phyloP scores from a whole-genome alignment of 2,888 invertebrate species.

The Malacosoma neustria region DNA sequence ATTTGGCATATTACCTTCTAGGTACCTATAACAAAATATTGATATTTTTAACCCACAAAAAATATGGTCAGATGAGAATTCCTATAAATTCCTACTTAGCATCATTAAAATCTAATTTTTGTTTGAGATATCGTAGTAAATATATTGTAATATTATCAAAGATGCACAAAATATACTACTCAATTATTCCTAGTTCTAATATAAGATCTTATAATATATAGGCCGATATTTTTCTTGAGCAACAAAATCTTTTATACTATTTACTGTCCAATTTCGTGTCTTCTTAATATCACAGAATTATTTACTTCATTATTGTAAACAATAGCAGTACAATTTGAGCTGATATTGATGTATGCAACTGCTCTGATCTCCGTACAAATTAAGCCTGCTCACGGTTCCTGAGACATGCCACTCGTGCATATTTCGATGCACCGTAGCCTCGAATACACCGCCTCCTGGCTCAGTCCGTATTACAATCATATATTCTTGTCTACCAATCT shows the following conservation, averaged over 20 bases:
- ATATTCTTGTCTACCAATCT: slow-evolving; percentile 73
- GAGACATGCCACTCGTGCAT: slow-evolving; percentile 60
- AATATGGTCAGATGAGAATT: no score
- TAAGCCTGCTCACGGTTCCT: slow-evolving; percentile 85
- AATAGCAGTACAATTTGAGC: slow-evolving; percentile 86
- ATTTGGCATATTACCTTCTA: no score
- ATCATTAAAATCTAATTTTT: no score
- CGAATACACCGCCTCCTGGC: slow-evolving; percentile 85
- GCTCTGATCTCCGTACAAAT: slow-evolving; percentile 87
- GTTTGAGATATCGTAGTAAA: no score
- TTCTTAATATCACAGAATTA: slow-evolving; percentile 28
- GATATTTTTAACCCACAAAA: no score
- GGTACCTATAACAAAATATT: no score
- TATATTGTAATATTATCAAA: no score
- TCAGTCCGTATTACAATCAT: slow-evolving; percentile 76
- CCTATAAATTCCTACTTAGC: no score
- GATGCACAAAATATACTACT: no score
- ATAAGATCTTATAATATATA: slow-evolving; percentile 2
- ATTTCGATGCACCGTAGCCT: slow-evolving; percentile 80
- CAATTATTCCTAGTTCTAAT: slow-evolving; percentile 8
- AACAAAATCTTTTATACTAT: slow-evolving; percentile 3
- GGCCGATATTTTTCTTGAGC: slow-evolving; percentile 7
- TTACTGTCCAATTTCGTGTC: slow-evolving; percentile 2
- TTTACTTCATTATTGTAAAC: slow-evolving; percentile 35
- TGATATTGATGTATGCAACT: slow-evolving; percentile 83